phyloP scores from a whole-genome alignment of 37 sponge, comb jelly and placozoan species.

The Tethya wilhelma region DNA sequence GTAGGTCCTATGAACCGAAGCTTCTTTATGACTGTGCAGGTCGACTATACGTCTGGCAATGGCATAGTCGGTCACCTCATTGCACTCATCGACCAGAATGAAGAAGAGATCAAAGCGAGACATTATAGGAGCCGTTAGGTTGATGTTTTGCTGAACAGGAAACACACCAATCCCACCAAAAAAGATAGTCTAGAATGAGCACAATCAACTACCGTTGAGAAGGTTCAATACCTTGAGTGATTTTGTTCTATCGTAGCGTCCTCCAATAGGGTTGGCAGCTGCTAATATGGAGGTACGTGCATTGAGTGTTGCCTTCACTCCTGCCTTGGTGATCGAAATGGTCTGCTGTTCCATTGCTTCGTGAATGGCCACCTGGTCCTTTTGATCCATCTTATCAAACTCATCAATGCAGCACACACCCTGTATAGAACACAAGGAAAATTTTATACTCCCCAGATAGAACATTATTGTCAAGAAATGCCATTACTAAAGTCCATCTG shows the following conservation, averaged over 20 bases:
- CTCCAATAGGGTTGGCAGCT: conserved; percentile 98
- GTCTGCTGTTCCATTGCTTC: conserved; percentile 99
- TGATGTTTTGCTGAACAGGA: conserved; percentile 95
- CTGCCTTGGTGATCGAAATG: conserved; percentile 99
- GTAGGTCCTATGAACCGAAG: conserved; percentile 81
- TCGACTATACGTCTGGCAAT: conserved; percentile 97
- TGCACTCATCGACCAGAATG: conserved; percentile 97
- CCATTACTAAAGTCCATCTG: no score
- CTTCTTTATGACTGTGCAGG: conserved; percentile 78
- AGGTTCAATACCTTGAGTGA: conserved; percentile 83
- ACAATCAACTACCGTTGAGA: no score
- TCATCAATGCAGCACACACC: conserved; percentile 99
- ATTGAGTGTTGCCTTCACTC: conserved; percentile 99
- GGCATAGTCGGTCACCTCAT: conserved; percentile 99
- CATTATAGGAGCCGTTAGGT: conserved; percentile 97
- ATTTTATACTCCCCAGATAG: no score
- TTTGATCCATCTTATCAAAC: conserved; percentile 99
- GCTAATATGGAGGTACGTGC: conserved; percentile 97
- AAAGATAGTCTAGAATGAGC: no score
- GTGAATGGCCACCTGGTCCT: conserved; percentile 98
- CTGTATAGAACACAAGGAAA: no score
- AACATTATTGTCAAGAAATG: no score
- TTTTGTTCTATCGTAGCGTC: conserved; percentile 93
- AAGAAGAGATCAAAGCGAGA: conserved; percentile 99
- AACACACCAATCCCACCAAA: no score